Evolutionary conservation across 2,113 vertebrate genomes (phyloP).

Genomic region (Symphodus melops): DNA sequence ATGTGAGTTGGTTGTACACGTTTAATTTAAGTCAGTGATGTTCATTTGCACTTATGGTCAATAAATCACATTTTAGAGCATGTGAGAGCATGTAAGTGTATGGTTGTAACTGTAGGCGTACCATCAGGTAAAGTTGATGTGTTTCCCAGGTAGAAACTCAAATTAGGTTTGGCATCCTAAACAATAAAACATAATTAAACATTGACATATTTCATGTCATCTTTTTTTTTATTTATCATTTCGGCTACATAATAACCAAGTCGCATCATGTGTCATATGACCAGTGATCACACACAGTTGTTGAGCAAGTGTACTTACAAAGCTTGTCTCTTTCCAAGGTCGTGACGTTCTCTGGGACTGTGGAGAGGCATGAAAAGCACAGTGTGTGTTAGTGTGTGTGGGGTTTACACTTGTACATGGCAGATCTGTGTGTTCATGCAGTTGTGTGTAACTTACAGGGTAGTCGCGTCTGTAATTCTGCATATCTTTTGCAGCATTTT

Average conservation of each 20-base stretch:
- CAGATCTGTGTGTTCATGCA: neutral
- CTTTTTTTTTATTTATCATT: too few relatives aligned
- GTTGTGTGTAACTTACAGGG: constrained; percentile 79
- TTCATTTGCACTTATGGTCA: too few relatives aligned
- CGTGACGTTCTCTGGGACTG: accelerated
- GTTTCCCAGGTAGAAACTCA: constrained; percentile 88
- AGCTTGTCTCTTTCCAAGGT: accelerated
- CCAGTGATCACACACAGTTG: constrained; percentile 10
- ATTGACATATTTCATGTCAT: neutral
- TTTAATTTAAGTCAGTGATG: neutral
- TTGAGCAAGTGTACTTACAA: constrained; percentile 4
- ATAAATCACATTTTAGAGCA: too few relatives aligned
- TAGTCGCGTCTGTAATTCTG: constrained; percentile 86
- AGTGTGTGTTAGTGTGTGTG: neutral
- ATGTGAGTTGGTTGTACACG: neutral
- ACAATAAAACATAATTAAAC: neutral
- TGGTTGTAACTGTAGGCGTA: constrained; percentile 50
- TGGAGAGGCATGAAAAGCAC: neutral
- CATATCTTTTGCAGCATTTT: constrained; percentile 86
- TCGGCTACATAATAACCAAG: neutral
- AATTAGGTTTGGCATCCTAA: constrained; percentile 79
- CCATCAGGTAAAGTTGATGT: constrained; percentile 80
- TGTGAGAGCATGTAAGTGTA: neutral
- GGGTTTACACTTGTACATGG: neutral
- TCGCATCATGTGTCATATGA: neutral